These are phyloP conservation scores for Aphelocoma californica DNA, from an alignment of 2,797 vertebrate genomes.

Conservation along the genomic window DNA sequence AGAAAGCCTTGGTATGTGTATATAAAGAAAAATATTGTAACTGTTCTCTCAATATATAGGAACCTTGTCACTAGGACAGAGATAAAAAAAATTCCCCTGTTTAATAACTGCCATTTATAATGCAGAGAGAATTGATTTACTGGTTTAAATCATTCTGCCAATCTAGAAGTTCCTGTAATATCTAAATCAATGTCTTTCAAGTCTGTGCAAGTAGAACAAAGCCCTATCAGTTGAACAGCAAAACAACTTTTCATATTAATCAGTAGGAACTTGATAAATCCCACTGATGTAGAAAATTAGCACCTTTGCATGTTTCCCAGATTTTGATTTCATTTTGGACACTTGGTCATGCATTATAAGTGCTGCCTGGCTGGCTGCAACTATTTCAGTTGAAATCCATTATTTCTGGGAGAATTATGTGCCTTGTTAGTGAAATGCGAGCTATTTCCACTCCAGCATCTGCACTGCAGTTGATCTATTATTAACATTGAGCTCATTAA, in stretches of 20 bases:
- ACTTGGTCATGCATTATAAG: conserved; percentile 75
- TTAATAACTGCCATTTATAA: conserved; percentile 47
- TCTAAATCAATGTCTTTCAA: conserved; percentile 73
- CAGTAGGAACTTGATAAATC: conserved; percentile 74
- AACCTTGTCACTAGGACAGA: not conserved
- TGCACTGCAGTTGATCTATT: conserved; percentile 76
- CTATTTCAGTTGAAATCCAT: conserved; percentile 75
- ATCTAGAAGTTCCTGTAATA: conserved; percentile 61
- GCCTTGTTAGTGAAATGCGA: conserved; percentile 75
- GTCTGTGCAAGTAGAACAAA: conserved; percentile 71
- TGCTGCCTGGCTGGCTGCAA: conserved; percentile 65
- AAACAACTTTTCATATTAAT: conserved; percentile 75
- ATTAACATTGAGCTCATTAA: conserved; percentile 75
- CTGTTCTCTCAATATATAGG: conserved; percentile 30
- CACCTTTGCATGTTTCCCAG: conserved; percentile 72
- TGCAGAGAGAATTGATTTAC: conserved; percentile 57
- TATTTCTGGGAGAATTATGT: conserved; percentile 77
- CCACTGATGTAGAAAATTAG: conserved; percentile 79
- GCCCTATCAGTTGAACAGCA: conserved; percentile 61
- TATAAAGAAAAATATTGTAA: not conserved
- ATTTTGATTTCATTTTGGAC: conserved; percentile 76
- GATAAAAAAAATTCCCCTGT: not conserved
- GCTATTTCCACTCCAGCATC: conserved; percentile 76
- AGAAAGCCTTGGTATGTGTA: not conserved
- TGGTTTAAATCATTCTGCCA: conserved; percentile 53